Base-by-base conservation (phyloP, 2,797 vertebrate species). In the Manis javanica region DNA sequence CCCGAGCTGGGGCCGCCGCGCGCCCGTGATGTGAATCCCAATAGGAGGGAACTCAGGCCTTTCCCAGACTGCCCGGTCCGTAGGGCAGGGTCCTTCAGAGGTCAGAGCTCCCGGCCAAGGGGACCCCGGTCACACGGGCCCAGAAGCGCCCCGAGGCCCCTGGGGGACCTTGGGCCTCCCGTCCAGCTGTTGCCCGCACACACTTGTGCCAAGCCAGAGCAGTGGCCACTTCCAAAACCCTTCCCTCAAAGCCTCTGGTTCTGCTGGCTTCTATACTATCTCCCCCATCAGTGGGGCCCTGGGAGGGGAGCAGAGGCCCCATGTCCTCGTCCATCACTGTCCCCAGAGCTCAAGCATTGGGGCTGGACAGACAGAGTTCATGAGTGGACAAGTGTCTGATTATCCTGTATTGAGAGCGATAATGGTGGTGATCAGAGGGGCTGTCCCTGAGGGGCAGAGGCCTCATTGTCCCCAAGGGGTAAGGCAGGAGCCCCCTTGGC, bases 1-100 rank as follows among this genome's bases (percentile, higher is more conserved):
- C 86, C 68, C 31, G 57, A 93, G 86, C 57, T 13, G 81, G 69
- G 75, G 75, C 89, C 15, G 49, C 69, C 13, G 59, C 1, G 3
- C 7, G 4, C 88, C 55, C 55, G 96, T 97, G 97, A 95, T 74
- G 92, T 90, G 97, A 96, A 97, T 97, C 86, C 95, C 96, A 97
- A 97, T 89, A 55, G 39, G 34, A 61, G 68, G 29, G 42, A 24
- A 78, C 90, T 42, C 57, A 5, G 82, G 81, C 81, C 68, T 64
- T 93, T 93, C 96, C 90, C 97, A 96, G 95, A 93, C 86, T 57
- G 68, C 19, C 0, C 7, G 21, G 68, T 79, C n/a, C 7, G 0
- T 19, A 74, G 83, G 14, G 14, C 81, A 1, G 1, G 81, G 90
- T 93, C 96, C 90, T 71, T 83, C 68, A 18, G 82, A 86, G 96